phyloP scores from a whole-genome alignment of 2,797 vertebrate species.

The Fistularia commersonii region DNA sequence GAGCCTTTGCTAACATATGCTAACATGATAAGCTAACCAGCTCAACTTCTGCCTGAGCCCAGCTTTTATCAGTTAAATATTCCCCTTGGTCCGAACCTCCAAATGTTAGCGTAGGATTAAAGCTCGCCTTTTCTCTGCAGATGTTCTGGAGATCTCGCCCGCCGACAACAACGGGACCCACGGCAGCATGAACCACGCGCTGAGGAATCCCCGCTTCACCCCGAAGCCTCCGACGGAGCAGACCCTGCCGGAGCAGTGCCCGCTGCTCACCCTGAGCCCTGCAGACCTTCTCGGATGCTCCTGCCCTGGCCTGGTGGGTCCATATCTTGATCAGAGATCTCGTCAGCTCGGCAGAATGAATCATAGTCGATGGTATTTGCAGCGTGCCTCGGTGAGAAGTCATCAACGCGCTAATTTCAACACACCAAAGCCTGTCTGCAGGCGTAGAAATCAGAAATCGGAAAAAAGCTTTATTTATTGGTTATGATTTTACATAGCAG shows the following conservation, averaged over 20 bases:
- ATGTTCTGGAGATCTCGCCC: slow-evolving; percentile 70
- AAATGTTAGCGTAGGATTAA: neutral
- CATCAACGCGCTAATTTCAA: too few species aligned
- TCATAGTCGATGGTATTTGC: too few species aligned
- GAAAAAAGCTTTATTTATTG: too few species aligned
- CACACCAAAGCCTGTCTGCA: too few species aligned
- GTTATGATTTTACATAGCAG: too few species aligned
- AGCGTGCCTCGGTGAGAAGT: too few species aligned
- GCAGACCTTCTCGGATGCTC: slow-evolving; percentile 54
- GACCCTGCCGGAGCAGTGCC: slow-evolving; percentile 45
- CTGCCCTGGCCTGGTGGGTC: slow-evolving; percentile 58
- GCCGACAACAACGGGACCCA: slow-evolving; percentile 77
- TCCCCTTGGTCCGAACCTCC: too few species aligned
- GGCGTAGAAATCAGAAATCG: too few species aligned
- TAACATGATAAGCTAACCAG: too few species aligned
- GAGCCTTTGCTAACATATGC: too few species aligned
- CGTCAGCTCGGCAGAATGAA: neutral
- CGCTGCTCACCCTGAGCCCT: slow-evolving; percentile 43
- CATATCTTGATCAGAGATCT: neutral
- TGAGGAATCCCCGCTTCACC: slow-evolving; percentile 46
- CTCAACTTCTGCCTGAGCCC: too few species aligned
- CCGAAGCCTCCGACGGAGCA: slow-evolving; percentile 57
- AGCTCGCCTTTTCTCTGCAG: slow-evolving; percentile 33
- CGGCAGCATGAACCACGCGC: slow-evolving; percentile 78
- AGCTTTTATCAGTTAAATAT: too few species aligned